Percentiles rank a stretch among this genome's conserved stretches.
phyloP scores from a whole-genome alignment of 2,888 invertebrate genomes.

The Cecidostiba fungosa region DNA sequence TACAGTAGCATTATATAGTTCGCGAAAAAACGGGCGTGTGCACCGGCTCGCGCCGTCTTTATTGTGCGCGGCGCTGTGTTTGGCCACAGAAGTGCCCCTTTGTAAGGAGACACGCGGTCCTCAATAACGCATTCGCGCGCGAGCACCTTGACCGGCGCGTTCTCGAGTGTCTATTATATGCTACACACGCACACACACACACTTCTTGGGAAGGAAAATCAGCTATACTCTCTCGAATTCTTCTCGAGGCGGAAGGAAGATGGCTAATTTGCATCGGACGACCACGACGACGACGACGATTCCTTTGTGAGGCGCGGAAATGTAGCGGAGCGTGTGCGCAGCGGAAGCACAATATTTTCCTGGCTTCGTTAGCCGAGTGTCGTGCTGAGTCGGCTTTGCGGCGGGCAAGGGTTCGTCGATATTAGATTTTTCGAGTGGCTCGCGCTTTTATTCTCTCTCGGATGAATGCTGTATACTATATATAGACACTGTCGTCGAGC shows the following conservation, averaged over 20 bases:
- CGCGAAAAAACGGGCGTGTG: slow-evolving; percentile 56
- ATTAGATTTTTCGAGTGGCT: slow-evolving; percentile 61
- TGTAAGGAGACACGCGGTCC: slow-evolving; percentile 71
- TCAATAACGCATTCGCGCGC: slow-evolving; percentile 26
- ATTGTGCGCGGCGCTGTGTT: slow-evolving; percentile 70
- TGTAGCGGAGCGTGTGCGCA: background rate
- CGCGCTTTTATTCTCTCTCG: slow-evolving; percentile 9
- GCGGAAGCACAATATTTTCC: slow-evolving; percentile 58
- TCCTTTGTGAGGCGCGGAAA: background rate
- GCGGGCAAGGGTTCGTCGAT: slow-evolving; percentile 38
- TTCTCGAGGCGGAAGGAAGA: background rate
- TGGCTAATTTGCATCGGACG: slow-evolving; percentile 26
- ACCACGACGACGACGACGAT: slow-evolving; percentile 14
- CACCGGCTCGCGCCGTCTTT: slow-evolving; percentile 7
- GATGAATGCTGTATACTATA: background rate
- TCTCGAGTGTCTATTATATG: slow-evolving; percentile 1
- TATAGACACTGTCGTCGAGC: background rate
- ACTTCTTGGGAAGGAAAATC: slow-evolving; percentile 21
- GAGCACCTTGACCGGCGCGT: background rate
- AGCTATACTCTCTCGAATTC: slow-evolving; percentile 7
- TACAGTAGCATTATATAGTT: background rate
- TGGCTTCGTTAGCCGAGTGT: slow-evolving; percentile 52
- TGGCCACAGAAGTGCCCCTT: slow-evolving; percentile 79
- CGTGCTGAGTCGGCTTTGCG: slow-evolving; percentile 43
- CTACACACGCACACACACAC: background rate